Evolutionary conservation across 2,797 vertebrate species (phyloP).

Genomic region (Novumbra hubbsi): DNA sequence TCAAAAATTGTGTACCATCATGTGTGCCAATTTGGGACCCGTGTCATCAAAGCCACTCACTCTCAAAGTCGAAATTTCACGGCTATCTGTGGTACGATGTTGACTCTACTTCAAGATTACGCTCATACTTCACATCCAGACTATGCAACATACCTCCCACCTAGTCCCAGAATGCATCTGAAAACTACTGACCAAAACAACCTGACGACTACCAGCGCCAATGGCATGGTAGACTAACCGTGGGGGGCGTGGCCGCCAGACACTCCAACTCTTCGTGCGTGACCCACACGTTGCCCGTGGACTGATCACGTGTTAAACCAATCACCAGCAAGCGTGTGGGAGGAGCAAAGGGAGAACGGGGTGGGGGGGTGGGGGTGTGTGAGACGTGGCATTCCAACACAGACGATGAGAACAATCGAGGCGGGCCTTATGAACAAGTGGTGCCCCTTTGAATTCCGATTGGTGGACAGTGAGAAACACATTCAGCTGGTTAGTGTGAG

Average conservation of each 20-base stretch:
- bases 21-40: too few relatives aligned
- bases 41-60: too few relatives aligned
- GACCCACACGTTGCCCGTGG: constrained; percentile 98
- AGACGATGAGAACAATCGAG: neutral
- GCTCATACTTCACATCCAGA: neutral
- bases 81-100: too few relatives aligned
- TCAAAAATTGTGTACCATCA: too few relatives aligned
- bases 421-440: constrained; percentile 30
- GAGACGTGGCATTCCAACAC: neutral
- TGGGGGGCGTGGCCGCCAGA: constrained; percentile 90
- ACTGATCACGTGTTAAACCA: constrained; percentile 76
- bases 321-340: constrained; percentile 45
- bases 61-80: too few relatives aligned
- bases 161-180: constrained; percentile 12
- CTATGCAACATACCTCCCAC: too few relatives aligned
- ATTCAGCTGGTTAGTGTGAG: constrained; percentile 31
- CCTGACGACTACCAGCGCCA: constrained; percentile 27
- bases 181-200: constrained; percentile 48
- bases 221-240: constrained; percentile 84
- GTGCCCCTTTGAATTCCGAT: constrained; percentile 24
- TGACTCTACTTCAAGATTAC: too few relatives aligned
- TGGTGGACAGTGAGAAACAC: neutral
- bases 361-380: constrained; percentile 69
- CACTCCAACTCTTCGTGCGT: constrained; percentile 99
- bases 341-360: constrained; percentile 44